Base-by-base conservation (phyloP, 2,888 invertebrate species). In the Pseudococcus longispinus region DNA sequence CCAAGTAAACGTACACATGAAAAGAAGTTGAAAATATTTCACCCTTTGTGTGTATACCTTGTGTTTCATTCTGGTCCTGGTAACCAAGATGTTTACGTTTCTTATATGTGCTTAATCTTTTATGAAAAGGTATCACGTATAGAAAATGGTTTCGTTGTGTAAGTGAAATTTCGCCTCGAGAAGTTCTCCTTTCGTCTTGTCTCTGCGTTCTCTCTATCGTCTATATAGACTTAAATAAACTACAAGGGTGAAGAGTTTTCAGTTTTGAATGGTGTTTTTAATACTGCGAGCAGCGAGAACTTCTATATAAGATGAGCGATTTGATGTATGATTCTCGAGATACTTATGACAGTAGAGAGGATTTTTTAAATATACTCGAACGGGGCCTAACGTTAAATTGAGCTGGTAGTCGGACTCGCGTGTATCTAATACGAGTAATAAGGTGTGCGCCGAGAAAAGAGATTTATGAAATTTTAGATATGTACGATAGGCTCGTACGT, bases 11-110 rank as follows among this genome's bases (percentile, higher is more conserved):
- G n/a, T n/a, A n/a, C 9, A 37, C 9, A 9, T 60, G 65, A 65
- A 26, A 65, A 65, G 65, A 23, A 65, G 26, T 26, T 23, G 13
- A 13, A 65, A 26, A 65, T 65, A 65, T 65, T 23, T 65, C 26
- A 20, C 2, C 23, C 60, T 60, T 60, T 60, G 60, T 60, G 37
- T 37, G 4, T 32, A 32, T 60, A 46, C 13, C 46, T 46, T 15
- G 37, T 37, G 37, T 37, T 37, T 37, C 44, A n/a, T 65, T 65
- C 26, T 15, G 65, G 65, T 65, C 65, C 26, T 15, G 65, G 65
- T 26, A 65, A 26, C 65, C 65, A 26, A 65, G 65, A 65, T 65
- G 26, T 65, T 65, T 65, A 65, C 65, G 23, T 65, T 65, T 65
- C 65, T 65, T 65, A 23, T 55, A 9, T 26, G 15, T 26, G n/a